phyloP scores from a whole-genome alignment of 2,888 invertebrate genomes.

The Cerceris rybyensis region DNA sequence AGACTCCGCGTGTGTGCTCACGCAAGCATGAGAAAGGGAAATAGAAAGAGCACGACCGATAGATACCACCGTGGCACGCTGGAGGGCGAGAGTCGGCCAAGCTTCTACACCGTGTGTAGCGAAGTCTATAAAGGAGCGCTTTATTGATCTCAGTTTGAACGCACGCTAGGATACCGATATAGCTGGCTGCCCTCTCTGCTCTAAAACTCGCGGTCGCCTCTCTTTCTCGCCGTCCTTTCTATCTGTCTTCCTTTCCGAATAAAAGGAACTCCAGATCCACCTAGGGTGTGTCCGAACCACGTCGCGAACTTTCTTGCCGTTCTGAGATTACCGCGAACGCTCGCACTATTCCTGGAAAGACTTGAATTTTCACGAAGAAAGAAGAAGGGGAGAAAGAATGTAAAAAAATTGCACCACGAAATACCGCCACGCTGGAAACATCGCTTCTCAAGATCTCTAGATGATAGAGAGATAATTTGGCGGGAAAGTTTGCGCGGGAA shows the following conservation, averaged over 20 bases:
- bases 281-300: slow-evolving; percentile 47
- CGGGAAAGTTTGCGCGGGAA: too few relatives aligned
- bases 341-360: too few relatives aligned
- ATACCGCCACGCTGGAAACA: too few relatives aligned
- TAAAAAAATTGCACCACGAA: too few relatives aligned
- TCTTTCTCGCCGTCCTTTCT: too few relatives aligned
- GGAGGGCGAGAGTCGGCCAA: slow-evolving; percentile 71
- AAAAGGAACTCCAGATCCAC: slow-evolving; percentile 48
- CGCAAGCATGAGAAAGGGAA: slow-evolving; percentile 1
- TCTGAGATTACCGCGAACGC: too few relatives aligned
- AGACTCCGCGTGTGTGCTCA: slow-evolving; percentile 36
- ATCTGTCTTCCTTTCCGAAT: slow-evolving; percentile 36
- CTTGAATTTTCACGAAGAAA: background rate
- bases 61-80: slow-evolving; percentile 17
- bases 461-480: too few relatives aligned
- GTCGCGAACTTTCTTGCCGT: slow-evolving; percentile 5
- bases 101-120: slow-evolving; percentile 78
- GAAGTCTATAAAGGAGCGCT: slow-evolving; percentile 81
- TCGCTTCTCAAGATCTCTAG: too few relatives aligned
- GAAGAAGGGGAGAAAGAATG: too few relatives aligned
- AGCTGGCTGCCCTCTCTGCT: slow-evolving; percentile 44
- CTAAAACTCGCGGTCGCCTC: slow-evolving; percentile 50
- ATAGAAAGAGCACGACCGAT: background rate
- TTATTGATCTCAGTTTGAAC: slow-evolving; percentile 81
- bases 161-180: slow-evolving; percentile 79